phyloP scores from a whole-genome alignment of 2,113 vertebrate species.

The Camelus dromedarius region DNA sequence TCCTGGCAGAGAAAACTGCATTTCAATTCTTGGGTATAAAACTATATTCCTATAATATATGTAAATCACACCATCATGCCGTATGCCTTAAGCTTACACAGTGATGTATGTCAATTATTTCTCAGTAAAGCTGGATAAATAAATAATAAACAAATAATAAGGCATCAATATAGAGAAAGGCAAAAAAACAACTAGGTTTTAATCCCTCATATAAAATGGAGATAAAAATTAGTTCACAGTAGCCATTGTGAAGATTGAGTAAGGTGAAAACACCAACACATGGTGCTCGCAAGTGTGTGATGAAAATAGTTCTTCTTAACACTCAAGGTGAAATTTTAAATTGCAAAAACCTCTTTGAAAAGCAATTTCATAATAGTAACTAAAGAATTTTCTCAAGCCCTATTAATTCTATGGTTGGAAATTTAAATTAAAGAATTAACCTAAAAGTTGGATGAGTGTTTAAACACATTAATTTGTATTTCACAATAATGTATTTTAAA shows the following conservation, averaged over 20 bases:
- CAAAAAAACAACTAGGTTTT: not conserved
- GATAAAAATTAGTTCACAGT: not conserved
- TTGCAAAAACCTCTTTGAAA: not conserved
- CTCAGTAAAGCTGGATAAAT: not conserved
- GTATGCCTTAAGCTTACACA: not conserved
- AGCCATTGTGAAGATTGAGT: not conserved
- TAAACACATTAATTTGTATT: not conserved
- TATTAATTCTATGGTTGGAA: not conserved
- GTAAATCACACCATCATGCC: not conserved
- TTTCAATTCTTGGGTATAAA: not conserved
- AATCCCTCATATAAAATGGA: not conserved
- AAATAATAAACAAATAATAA: not conserved
- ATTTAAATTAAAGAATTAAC: slow-evolving; percentile 19
- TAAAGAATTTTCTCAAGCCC: not conserved
- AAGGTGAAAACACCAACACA: not conserved
- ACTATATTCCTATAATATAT: not conserved
- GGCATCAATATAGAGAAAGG: not conserved
- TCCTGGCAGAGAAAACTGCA: not conserved
- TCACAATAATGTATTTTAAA: slow-evolving; percentile 31
- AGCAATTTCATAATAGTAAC: not conserved
- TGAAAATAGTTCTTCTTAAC: not conserved
- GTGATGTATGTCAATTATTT: not conserved
- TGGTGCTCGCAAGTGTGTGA: no score
- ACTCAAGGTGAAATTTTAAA: not conserved
- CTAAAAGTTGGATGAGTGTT: slow-evolving; percentile 47